Evolutionary conservation across 1,140 invertebrate genomes (phyloP), one percentile per base, ranked within the genome.

Genomic region (Orussus abietinus): DNA sequence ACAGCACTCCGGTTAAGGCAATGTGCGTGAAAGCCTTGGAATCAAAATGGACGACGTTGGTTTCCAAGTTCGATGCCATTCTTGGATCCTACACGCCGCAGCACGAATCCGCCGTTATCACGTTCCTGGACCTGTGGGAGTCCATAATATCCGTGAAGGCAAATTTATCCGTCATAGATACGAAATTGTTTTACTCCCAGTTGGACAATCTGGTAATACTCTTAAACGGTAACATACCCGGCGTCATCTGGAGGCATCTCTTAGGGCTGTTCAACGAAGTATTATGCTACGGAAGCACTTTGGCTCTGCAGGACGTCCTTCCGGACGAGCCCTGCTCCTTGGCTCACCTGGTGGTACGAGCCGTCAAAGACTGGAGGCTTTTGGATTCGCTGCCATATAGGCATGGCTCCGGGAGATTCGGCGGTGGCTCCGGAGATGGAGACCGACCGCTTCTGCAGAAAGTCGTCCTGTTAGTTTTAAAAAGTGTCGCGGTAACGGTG

Each of bases 61-160:
- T 91, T 10, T 72, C 70, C 14, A 76, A 78, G 44, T 77, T 80
- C 47, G 72, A 77, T 42, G 57, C 62, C 34, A 69, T 79, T 29
- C 66, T 79, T 10, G 53, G 65, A 20, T 67, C 68, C 12, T 76
- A 75, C 45, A 67, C 75, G 3, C 54, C 63, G 1, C 68, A 71
- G 12, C 59, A 76, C 39, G 69, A 77, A 48, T 72, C 69, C 3
- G 70, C 73, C 3, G 66, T 90, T 31, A 75, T 91, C 22, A 88
- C 87, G 14, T 92, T 92, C 61, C 76, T 92, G 29, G 81, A 85
- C 38, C 69, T 92, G 6, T 92, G 90, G 89, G 87, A 91, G 60
- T 86, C 86, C 45, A 88, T 90, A n/a, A 92, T 93, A 59, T 91
- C 88, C 30, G 88, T 92, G 0, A 90, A 90, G 69, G 87, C 89